A percentile compares a stretch with the other conserved stretches of the same genome.
phyloP scores from a whole-genome alignment of 1,140 invertebrate genomes.

The Drosophila lacteicornis region DNA sequence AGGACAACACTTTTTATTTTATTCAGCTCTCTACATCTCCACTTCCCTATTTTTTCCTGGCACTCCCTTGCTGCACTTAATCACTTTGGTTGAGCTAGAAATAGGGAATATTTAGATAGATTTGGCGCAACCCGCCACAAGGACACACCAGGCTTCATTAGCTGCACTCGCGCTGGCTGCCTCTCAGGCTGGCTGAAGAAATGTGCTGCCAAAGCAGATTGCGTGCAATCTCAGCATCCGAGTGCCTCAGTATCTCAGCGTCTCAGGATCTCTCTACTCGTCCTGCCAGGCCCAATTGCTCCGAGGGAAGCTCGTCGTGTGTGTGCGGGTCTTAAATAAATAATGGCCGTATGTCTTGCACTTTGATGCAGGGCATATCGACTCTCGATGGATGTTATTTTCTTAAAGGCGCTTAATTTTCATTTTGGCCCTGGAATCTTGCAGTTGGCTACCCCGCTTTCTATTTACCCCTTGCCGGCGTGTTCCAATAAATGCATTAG shows the following conservation, averaged over 20 bases:
- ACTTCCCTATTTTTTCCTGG: constrained; percentile 18
- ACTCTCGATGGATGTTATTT: constrained; percentile 45
- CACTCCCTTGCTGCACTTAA: constrained; percentile 38
- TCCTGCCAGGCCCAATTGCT: constrained; percentile 57
- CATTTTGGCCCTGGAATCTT: constrained; percentile 27
- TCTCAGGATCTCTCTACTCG: constrained; percentile 8
- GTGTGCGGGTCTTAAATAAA: constrained; percentile 68
- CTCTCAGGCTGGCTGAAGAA: constrained; percentile 43
- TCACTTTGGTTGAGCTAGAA: constrained; percentile 31
- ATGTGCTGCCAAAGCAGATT: constrained; percentile 77
- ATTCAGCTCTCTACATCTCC: constrained; percentile 15
- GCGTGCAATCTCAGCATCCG: constrained; percentile 76
- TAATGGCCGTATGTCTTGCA: constrained; percentile 73
- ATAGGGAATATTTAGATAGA: constrained; percentile 47
- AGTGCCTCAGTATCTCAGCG: constrained; percentile 54
- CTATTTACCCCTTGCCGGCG: constrained; percentile 13
- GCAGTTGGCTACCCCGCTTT: neutral
- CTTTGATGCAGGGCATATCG: constrained; percentile 38
- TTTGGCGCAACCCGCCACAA: constrained; percentile 27
- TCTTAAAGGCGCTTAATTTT: constrained; percentile 51
- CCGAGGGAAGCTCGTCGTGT: constrained; percentile 14
- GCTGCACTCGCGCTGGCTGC: constrained; percentile 46
- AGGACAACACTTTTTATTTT: constrained; percentile 38
- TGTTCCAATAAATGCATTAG: constrained; percentile 52
- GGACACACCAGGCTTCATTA: constrained; percentile 68